phyloP scores from a whole-genome alignment of 2,797 vertebrate genomes.

The Astyanax mexicanus region DNA sequence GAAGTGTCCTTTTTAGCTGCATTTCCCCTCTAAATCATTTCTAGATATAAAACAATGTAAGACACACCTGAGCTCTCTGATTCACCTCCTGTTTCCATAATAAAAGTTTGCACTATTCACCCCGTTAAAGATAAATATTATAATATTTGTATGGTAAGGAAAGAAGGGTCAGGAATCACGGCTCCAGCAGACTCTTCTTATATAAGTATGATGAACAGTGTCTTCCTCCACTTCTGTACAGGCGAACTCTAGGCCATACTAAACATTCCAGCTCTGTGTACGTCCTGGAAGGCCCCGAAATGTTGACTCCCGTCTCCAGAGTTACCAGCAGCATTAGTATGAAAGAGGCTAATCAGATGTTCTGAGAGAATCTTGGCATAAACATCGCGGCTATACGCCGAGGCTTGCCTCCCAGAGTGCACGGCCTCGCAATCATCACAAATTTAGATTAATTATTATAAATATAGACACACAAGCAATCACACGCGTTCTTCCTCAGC shows the following conservation, averaged over 20 bases:
- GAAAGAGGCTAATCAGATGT: constrained; percentile 58
- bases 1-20: too few relatives aligned
- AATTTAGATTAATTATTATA: constrained; percentile 70
- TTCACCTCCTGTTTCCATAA: too few relatives aligned
- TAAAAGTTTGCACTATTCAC: too few relatives aligned
- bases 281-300: neutral
- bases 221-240: neutral
- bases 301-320: constrained; percentile 53
- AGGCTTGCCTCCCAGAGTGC: constrained; percentile 53
- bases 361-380: constrained; percentile 56
- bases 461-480: constrained; percentile 65
- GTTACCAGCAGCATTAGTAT: constrained; percentile 50
- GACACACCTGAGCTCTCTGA: too few relatives aligned
- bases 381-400: constrained; percentile 65
- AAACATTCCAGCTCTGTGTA: constrained; percentile 1
- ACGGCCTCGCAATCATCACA: constrained; percentile 62
- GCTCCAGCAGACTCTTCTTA: constrained; percentile 19
- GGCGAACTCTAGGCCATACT: neutral
- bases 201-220: constrained; percentile 50
- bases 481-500: constrained; percentile 38
- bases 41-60: too few relatives aligned
- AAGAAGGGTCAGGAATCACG: constrained; percentile 36
- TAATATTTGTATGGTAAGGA: too few relatives aligned
- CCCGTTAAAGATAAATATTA: too few relatives aligned
- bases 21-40: too few relatives aligned